phyloP scores from a whole-genome alignment of 2,797 vertebrate genomes.

The Notolabrus celidotus region DNA sequence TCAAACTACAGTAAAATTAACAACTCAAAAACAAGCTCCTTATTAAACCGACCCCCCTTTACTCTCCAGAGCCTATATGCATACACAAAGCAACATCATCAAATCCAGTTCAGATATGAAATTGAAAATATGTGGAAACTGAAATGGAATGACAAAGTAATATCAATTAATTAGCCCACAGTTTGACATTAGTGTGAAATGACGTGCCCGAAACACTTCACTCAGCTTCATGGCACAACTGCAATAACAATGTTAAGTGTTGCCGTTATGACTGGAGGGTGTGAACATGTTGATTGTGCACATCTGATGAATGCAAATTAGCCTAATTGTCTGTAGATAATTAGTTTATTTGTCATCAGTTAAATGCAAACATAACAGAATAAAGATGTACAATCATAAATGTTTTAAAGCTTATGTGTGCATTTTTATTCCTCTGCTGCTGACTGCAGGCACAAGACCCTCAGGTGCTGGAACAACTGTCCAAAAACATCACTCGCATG shows the following conservation, averaged over 20 bases:
- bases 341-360: constrained; percentile 44
- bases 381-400: background rate
- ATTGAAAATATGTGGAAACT: constrained; percentile 30
- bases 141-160: constrained; percentile 44
- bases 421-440: constrained; percentile 34
- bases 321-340: constrained; percentile 62
- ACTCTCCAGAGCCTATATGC: background rate
- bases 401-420: background rate
- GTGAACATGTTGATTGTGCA: constrained; percentile 50
- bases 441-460: constrained; percentile 96
- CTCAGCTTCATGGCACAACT: constrained; percentile 37
- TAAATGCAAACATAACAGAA: constrained; percentile 38
- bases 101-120: constrained; percentile 23
- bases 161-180: constrained; percentile 52
- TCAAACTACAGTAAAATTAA: background rate
- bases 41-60: too few species aligned
- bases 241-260: constrained; percentile 55
- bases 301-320: constrained; percentile 55
- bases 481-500: constrained; percentile 99
- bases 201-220: constrained; percentile 38
- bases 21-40: constrained; percentile 19
- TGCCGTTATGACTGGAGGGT: constrained; percentile 54
- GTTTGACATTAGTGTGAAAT: constrained; percentile 51
- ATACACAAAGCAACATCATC: constrained; percentile 4
- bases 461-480: constrained; percentile 99